Percentiles rank a stretch among this genome's conserved stretches.
Conservation (phyloP, 2,113 vertebrate genomes). For the Anarrhichthys ocellatus region DNA sequence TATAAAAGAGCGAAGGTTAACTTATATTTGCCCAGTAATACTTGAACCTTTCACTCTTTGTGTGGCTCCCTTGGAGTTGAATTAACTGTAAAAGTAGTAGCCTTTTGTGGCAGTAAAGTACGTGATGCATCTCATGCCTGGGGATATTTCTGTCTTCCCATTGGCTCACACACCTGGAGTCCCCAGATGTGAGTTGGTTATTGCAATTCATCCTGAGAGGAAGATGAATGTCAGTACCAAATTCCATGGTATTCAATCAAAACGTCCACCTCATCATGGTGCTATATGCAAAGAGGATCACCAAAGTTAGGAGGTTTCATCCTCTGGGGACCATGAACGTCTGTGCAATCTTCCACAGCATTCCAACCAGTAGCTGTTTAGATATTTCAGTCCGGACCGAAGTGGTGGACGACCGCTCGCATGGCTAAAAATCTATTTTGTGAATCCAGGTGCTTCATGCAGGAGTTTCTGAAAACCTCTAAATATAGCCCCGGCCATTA, state of each 20-base stretch:
- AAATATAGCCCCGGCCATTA: constrained; percentile 59
- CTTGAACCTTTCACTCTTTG: not conserved
- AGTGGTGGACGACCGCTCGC: not conserved
- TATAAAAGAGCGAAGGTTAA: not conserved
- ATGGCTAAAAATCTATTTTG: constrained; percentile 23
- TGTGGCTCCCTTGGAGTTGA: not conserved
- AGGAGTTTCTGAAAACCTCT: constrained; percentile 45
- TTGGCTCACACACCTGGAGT: not conserved
- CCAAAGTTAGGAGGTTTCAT: not conserved
- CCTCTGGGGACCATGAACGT: not conserved
- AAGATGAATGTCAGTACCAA: not conserved
- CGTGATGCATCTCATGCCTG: not conserved
- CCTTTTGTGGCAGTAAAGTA: not conserved
- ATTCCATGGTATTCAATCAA: not conserved
- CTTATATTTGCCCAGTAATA: not conserved
- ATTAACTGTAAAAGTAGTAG: not conserved
- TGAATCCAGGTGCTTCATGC: constrained; percentile 7
- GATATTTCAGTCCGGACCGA: constrained; percentile 8
- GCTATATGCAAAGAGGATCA: not conserved
- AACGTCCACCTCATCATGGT: not conserved
- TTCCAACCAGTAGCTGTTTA: not conserved
- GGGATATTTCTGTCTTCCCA: not conserved
- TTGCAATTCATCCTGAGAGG: not conserved
- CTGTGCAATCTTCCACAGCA: not conserved
- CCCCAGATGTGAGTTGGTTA: not conserved